Percentiles rank a stretch among this genome's conserved stretches.
Conservation (phyloP, 2,113 vertebrate genomes). For the Macrotis lagotis region DNA sequence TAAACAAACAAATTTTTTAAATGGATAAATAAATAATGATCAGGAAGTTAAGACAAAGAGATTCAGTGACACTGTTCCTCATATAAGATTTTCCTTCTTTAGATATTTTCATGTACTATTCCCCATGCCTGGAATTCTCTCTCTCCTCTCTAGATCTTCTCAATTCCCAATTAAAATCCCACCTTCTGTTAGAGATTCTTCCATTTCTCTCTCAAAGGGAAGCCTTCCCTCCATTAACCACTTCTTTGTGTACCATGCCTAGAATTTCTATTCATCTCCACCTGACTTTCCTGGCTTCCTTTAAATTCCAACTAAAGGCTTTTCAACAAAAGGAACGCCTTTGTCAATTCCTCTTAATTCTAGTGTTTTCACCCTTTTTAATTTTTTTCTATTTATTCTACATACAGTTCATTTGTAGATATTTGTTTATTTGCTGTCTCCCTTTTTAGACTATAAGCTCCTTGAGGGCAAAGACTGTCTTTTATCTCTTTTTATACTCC, state of each 20-base stretch:
- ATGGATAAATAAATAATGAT: no score
- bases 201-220: neutral
- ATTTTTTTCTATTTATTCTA: neutral
- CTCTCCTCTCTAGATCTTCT: neutral
- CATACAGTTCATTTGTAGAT: neutral
- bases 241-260: neutral
- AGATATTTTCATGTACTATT: neutral
- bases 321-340: neutral
- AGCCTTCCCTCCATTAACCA: neutral
- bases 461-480: neutral
- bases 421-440: neutral
- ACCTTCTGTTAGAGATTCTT: neutral
- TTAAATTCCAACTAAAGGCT: neutral
- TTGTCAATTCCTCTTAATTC: neutral
- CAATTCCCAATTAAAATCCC: neutral
- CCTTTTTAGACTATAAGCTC: neutral
- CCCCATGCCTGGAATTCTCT: neutral
- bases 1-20: no score
- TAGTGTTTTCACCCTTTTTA: neutral
- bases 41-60: neutral
- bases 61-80: neutral
- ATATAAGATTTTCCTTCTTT: neutral
- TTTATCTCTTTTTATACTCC: neutral
- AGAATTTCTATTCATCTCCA: neutral
- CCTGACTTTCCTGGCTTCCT: neutral